Conservation (phyloP, 2,888 invertebrate genomes). For the Latheticus oryzae region DNA sequence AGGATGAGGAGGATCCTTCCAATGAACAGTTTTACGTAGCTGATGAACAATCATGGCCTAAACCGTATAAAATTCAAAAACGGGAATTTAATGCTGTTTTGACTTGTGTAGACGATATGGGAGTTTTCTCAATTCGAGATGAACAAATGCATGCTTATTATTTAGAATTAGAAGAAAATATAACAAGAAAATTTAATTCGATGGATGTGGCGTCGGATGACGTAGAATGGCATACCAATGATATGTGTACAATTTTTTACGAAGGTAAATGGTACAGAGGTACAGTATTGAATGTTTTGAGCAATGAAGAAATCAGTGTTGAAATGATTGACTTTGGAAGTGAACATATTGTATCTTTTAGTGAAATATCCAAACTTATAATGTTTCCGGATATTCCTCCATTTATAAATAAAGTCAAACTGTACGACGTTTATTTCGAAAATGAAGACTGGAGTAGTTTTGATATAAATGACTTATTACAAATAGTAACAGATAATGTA, state of each 20-base stretch:
- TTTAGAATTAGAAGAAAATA: constrained; percentile 53
- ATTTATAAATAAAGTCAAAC: constrained; percentile 72
- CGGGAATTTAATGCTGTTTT: constrained; percentile 71
- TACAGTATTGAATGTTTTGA: constrained; percentile 65
- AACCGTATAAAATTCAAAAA: constrained; percentile 67
- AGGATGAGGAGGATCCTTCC: constrained; percentile 3
- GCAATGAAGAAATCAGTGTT: constrained; percentile 65
- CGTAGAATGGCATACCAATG: constrained; percentile 49
- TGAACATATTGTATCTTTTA: constrained; percentile 73
- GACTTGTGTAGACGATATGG: constrained; percentile 72
- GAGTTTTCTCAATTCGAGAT: constrained; percentile 65
- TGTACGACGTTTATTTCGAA: constrained; percentile 69
- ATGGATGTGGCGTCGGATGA: not conserved
- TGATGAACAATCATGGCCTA: constrained; percentile 68
- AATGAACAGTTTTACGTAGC: not conserved
- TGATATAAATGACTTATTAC: constrained; percentile 74
- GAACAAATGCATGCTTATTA: constrained; percentile 50
- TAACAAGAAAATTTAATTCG: constrained; percentile 50
- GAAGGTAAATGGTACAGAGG: constrained; percentile 81
- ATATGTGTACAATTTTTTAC: constrained; percentile 77
- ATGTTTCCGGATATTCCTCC: constrained; percentile 75
- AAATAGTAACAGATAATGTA: constrained; percentile 69
- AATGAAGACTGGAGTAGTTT: constrained; percentile 66
- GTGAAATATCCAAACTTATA: too few species aligned
- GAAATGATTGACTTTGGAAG: constrained; percentile 89